Conservation (phyloP, 2,797 vertebrate species). For the Iguana delicatissima region DNA sequence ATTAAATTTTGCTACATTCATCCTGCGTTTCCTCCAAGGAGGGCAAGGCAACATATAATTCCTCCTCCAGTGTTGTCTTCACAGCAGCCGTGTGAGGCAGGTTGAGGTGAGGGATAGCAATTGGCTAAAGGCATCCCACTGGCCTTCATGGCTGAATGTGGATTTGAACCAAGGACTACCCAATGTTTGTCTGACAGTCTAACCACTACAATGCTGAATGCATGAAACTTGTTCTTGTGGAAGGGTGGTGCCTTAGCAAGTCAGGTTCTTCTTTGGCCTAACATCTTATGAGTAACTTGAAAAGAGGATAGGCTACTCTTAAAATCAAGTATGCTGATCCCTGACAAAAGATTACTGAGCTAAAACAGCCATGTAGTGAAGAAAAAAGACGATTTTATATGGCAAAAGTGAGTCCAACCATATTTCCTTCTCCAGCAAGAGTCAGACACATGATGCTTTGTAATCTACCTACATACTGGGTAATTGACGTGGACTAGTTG, state of each 20-base stretch:
- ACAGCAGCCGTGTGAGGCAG: not conserved
- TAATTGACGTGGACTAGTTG: not conserved
- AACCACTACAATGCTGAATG: too few relatives aligned
- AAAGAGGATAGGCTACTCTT: not conserved
- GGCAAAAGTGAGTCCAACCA: not conserved
- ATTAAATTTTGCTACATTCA: not conserved
- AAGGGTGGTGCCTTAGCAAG: too few relatives aligned
- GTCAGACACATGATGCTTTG: not conserved
- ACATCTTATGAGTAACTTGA: not conserved
- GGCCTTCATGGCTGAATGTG: not conserved
- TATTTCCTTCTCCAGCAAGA: not conserved
- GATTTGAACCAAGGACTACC: not conserved
- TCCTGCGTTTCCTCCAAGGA: not conserved
- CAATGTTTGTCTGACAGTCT: too few relatives aligned
- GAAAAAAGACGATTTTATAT: not conserved
- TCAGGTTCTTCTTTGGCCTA: too few relatives aligned
- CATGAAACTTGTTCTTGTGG: too few relatives aligned
- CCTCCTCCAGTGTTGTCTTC: not conserved
- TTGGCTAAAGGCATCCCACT: not conserved
- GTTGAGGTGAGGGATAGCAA: not conserved
- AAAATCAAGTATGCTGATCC: not conserved
- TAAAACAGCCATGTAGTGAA: not conserved
- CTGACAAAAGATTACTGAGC: not conserved
- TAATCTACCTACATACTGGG: not conserved
- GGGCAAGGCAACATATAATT: not conserved